Base-by-base conservation (phyloP, 1,140 invertebrate genomes). In the Drosophila jambulina region DNA sequence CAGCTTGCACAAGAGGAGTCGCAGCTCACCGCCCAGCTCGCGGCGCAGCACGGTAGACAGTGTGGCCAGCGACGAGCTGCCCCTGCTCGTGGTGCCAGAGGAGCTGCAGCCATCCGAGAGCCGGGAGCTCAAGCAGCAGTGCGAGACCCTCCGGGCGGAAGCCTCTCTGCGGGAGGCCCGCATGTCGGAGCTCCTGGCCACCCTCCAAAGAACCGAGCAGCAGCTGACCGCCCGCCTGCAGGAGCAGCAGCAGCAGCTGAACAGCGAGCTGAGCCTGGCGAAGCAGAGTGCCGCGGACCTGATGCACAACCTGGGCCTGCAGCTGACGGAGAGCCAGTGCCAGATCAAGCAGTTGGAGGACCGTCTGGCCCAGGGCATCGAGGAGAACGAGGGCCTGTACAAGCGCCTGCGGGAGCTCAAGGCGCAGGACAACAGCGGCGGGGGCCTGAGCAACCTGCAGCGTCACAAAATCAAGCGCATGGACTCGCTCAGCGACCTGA, bases 401-500 rank as follows among this genome's bases (percentile, higher is more conserved):
- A 93, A 94, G 43, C 94, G 95, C 72, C 93, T 97, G 27, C 93
- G 96, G 65, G 96, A 97, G 77, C 79, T 97, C 9, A 96, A 97
- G 93, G 94, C 94, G 13, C 94, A 95, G 72, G 93, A 77, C 59
- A 91, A 58, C 42, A 93, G 65, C 56, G 91, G 54, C 21, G 91
- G 74, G 84, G 95, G 65, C 93, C 94, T 53, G 78, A 92, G 91
- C 68, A 92, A 92, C 75, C 59, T 91, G 32, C 87, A 92, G 25
- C 87, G 87, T 17, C 81, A 92, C 58, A 93, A 94, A 81, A 94
- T 95, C 60, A 95, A 95, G 80, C 96, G 96, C 65, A 95, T 96
- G 63, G 96, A 96, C 80, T 97, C 96, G 15, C 93, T 97, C 8
- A 96, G 96, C 80, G 97, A 97, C 92, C 93, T 97, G 40, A 96